Evolutionary conservation across 1,140 invertebrate genomes (phyloP), one percentile per base, ranked within the genome.

Genomic region (Xylocopa sonorina): DNA sequence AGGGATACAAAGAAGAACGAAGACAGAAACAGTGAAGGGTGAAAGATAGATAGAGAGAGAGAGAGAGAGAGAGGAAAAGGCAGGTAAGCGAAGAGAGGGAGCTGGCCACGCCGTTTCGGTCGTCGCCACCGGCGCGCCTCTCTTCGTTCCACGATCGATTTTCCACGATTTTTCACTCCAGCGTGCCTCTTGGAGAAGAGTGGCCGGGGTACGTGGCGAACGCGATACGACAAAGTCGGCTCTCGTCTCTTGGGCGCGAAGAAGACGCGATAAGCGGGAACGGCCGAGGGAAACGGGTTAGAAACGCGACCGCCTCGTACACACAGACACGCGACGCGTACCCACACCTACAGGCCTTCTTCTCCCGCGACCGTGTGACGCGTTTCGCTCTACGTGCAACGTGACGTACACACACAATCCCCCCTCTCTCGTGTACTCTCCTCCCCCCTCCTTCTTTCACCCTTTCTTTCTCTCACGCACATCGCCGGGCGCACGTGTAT

Each of bases 111-210:
- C 58, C 68, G 80, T 86, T 85, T 85, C 80, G 83, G 83, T 85
- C 84, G 84, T 60, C 76, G 84, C 83, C 58, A 76, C 58, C 60
- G 67, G 75, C 84, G 83, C 84, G 72, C 84, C 81, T 80, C 81
- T 80, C 81, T 74, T 78, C 53, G 57, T 73, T 66, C 77, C 57
- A 50, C 81, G 77, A 86, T 86, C 85, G 85, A 86, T 86, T 86
- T 86, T 86, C 84, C 84, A 67, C 85, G 83, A 86, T 86, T 86
- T 86, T 86, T 86, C 85, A 86, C 57, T 72, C 51, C 41, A 32
- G 10, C 60, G 58, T 24, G 58, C 18, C 51, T 64, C 60, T 46
- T 63, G 64, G 72, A 60, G 79, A 53, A 58, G 80, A 63, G 79
- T 58, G 41, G 29, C 34, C 51, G 34, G 21, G 24, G 62, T 79